Conservation (phyloP, 2,113 vertebrate genomes). For the Plecturocebus donacophilus region DNA sequence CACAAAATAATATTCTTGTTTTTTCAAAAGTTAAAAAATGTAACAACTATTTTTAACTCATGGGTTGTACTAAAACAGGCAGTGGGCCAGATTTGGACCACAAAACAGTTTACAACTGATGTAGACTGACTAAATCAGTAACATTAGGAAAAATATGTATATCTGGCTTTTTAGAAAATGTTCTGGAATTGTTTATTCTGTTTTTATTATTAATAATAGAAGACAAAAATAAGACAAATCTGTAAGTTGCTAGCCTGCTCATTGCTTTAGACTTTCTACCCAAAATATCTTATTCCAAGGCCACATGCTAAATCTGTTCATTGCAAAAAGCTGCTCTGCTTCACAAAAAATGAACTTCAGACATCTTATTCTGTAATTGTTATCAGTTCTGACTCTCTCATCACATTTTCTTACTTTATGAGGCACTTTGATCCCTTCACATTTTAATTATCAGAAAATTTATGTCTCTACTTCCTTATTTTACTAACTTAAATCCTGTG, state of each 20-base stretch:
- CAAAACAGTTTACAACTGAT: background rate
- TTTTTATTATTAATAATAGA: background rate
- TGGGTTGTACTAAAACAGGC: background rate
- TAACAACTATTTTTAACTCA: background rate
- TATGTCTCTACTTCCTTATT: background rate
- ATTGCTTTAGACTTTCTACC: background rate
- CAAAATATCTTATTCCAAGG: background rate
- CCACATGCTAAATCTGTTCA: background rate
- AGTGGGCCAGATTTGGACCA: background rate
- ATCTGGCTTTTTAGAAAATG: background rate
- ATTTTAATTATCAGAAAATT: background rate
- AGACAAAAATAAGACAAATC: background rate
- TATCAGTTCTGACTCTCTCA: background rate
- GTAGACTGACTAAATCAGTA: background rate
- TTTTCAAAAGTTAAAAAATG: background rate
- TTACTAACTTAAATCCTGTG: background rate
- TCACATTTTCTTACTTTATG: background rate
- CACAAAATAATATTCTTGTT: background rate
- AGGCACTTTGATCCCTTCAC: background rate
- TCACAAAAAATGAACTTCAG: background rate
- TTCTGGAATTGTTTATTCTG: background rate
- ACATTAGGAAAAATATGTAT: background rate
- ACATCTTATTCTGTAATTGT: background rate
- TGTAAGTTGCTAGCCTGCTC: background rate
- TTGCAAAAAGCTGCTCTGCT: background rate